Evolutionary conservation across 2,888 invertebrate genomes (phyloP).

Genomic region (Hetaerina titia): DNA sequence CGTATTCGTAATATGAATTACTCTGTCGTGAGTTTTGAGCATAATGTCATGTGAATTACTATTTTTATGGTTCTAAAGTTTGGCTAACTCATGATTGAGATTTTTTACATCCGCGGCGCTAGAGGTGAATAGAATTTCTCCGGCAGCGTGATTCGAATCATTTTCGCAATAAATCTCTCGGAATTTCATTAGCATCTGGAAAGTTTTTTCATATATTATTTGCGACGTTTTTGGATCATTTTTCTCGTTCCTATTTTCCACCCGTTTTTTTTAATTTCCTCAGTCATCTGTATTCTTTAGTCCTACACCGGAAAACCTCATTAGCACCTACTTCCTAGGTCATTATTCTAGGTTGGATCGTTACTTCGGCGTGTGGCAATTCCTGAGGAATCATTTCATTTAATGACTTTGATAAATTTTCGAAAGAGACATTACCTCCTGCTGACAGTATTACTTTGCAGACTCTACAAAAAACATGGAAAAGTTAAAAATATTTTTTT

Average conservation of each 20-base stretch:
- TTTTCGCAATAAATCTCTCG: conserved; percentile 19
- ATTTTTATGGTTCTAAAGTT: not conserved
- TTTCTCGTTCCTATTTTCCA: not conserved
- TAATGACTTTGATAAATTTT: no score
- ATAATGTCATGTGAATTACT: not conserved
- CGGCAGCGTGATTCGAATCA: not conserved
- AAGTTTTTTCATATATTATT: not conserved
- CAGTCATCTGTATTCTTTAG: not conserved
- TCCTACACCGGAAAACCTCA: not conserved
- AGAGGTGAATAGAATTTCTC: not conserved
- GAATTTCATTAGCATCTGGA: not conserved
- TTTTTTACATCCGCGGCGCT: not conserved
- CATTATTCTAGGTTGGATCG: not conserved
- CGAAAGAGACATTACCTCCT: no score
- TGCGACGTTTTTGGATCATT: not conserved
- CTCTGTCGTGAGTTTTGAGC: no score
- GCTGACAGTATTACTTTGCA: no score
- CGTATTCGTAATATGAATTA: no score
- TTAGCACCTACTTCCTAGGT: not conserved
- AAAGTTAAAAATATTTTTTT: no score
- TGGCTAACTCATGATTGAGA: not conserved
- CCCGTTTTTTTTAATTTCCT: not conserved
- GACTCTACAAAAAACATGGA: no score
- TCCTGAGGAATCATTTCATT: not conserved
- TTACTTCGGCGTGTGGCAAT: not conserved